Base-by-base conservation (phyloP, 2,797 vertebrate species). In the Sus cebifrons region DNA sequence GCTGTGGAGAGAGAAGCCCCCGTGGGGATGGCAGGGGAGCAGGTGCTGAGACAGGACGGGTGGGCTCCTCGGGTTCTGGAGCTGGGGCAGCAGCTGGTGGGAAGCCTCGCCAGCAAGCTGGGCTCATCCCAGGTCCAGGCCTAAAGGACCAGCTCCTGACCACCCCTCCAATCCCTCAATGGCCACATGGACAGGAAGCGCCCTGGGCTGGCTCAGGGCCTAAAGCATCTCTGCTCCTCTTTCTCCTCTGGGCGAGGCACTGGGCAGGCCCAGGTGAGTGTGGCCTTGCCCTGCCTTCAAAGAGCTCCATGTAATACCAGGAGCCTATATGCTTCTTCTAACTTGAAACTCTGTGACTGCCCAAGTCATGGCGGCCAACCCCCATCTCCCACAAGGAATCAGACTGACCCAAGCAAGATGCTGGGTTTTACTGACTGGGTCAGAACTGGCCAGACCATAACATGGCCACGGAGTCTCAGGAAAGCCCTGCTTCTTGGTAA, bases 1-100 rank as follows among this genome's bases (percentile, higher is more conserved):
- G 98, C 99, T 99, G 97, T 18, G 93, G 60, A 92, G 84, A 98
- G 96, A 97, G 86, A 97, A 84, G 84, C 13, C 95, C 98, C 10
- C 77, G 0, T 0, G 5, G 86, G 79, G 25, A 65, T 4, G n/a
- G 0, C 16, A 0, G 70, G 82, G 64, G 52, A 29, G 36, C 5
- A 97, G 78, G 77, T 40, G 84, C 65, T 89, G 86, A 94, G 32
- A 68, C 1, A 4, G 49, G 70, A 64, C 18, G n/a, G 14, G 74
- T 1, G 5, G 85, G 84, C 9, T 81, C 86, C 83, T 88, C 1
- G 0, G 49, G 74, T 2, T 81, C 44, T 0, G 17, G 58, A 73
- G 40, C 56, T 2, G 49, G 58, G 78, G 73, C n/a, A 32, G 32
- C 1, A 2, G 60, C 8, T 3, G 52, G 65, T 40, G 68, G 36